Percentiles rank a stretch among this genome's conserved stretches.
Evolutionary conservation across 2,113 vertebrate genomes (phyloP).

Genomic region (Columba livia): DNA sequence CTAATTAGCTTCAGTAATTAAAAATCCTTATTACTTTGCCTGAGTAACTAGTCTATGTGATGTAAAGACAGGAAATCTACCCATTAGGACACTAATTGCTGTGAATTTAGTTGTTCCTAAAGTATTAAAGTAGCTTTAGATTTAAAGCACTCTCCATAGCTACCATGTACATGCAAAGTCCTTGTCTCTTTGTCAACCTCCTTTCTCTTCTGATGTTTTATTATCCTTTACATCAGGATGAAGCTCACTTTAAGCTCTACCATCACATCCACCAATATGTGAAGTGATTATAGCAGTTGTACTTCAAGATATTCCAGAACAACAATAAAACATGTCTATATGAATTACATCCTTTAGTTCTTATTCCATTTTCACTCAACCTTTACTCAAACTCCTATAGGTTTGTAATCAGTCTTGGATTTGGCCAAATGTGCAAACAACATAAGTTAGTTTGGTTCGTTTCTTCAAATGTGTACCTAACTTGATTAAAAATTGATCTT

Average conservation of each 20-base stretch:
- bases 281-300: background rate
- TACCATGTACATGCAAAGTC: background rate
- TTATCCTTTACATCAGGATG: background rate
- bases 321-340: background rate
- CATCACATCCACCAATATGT: background rate
- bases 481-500: constrained; percentile 60
- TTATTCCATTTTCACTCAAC: background rate
- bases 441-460: background rate
- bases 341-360: background rate
- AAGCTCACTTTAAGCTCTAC: background rate
- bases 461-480: constrained; percentile 21
- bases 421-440: background rate
- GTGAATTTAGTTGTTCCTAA: background rate
- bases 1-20: background rate
- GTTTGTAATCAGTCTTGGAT: background rate
- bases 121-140: background rate
- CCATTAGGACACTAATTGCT: background rate
- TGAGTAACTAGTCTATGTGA: background rate
- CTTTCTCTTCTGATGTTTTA: background rate
- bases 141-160: background rate
- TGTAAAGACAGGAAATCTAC: background rate
- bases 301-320: background rate
- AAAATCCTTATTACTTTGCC: background rate
- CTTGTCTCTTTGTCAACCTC: background rate
- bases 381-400: background rate